phyloP scores from a whole-genome alignment of 1,140 invertebrate genomes.

The Heliconius congener region DNA sequence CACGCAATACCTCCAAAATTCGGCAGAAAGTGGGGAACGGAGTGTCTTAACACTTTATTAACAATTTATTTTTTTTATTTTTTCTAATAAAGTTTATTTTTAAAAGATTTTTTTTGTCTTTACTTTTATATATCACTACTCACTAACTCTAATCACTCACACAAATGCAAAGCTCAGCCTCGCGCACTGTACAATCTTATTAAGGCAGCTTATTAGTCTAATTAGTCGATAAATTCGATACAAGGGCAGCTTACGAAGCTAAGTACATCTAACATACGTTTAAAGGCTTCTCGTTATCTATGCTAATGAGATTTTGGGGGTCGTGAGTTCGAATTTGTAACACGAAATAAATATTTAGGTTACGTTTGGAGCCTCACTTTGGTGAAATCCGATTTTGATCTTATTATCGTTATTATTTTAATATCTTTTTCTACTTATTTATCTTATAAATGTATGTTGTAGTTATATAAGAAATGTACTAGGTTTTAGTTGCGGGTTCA shows the following conservation, averaged over 20 bases:
- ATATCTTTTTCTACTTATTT: neutral
- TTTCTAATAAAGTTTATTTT: no score
- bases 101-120: no score
- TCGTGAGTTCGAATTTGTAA: neutral
- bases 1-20: no score
- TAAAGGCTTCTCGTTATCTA: slow-evolving; percentile 1
- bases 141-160: no score
- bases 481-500: no score
- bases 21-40: no score
- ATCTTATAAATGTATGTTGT: neutral
- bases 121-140: no score
- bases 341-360: neutral
- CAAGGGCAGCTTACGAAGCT: slow-evolving; percentile 1
- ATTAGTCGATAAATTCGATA: slow-evolving; percentile 3
- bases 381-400: neutral
- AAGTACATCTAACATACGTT: slow-evolving; percentile 1
- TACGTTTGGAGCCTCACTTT: neutral
- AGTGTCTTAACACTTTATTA: no score
- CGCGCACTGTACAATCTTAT: neutral
- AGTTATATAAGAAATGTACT: no score
- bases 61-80: no score
- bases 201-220: neutral
- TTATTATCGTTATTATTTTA: neutral
- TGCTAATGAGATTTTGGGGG: slow-evolving; percentile 6
- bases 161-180: no score